A percentile compares a stretch with the other conserved stretches of the same genome.
Evolutionary conservation across 2,113 vertebrate genomes (phyloP).

Genomic region (Albula goreensis): DNA sequence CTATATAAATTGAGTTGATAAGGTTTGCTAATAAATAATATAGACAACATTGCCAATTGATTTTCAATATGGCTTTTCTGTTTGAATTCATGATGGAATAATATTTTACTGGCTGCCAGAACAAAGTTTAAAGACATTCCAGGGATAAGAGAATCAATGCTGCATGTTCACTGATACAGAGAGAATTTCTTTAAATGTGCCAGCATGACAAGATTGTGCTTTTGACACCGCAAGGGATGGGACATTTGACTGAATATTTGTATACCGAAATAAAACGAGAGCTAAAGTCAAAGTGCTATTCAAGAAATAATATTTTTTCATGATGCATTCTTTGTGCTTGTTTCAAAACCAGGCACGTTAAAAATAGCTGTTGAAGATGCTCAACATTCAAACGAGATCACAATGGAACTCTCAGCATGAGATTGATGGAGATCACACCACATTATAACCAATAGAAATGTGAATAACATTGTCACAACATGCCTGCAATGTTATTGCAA

Average conservation of each 20-base stretch:
- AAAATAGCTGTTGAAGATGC: conserved; percentile 22
- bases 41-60: not conserved
- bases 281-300: conserved; percentile 25
- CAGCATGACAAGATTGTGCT: conserved; percentile 38
- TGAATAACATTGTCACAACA: not conserved
- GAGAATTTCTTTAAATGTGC: conserved; percentile 32
- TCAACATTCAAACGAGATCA: not conserved
- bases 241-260: conserved; percentile 36
- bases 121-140: conserved; percentile 26
- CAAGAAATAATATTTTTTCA: not conserved
- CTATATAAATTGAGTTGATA: no score
- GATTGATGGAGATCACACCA: not conserved
- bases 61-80: conserved; percentile 9
- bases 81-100: not conserved
- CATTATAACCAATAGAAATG: not conserved
- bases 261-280: conserved; percentile 43
- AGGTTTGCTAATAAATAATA: not conserved
- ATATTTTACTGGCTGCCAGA: not conserved
- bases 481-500: not conserved
- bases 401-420: not conserved
- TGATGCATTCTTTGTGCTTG: conserved; percentile 6
- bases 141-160: conserved; percentile 19
- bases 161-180: conserved; percentile 24
- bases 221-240: conserved; percentile 21
- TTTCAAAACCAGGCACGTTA: conserved; percentile 25